These are phyloP conservation scores for Neostethus bicornis DNA, from an alignment of 2,797 vertebrate species.

Conservation along the genomic window DNA sequence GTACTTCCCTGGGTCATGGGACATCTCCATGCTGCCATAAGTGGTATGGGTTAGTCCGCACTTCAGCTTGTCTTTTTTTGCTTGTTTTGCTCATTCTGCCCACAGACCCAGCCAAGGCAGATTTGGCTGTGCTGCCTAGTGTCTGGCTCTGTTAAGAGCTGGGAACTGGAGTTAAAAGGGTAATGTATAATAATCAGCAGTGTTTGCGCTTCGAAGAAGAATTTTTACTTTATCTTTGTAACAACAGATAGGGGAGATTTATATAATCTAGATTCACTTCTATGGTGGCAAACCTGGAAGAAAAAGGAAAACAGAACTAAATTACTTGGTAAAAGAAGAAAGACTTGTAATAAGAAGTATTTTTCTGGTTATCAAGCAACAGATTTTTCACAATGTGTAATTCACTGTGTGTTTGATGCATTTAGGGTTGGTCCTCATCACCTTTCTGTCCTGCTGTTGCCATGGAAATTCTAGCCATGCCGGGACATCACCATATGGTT, in stretches of 20 bases:
- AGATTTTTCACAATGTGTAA: constrained; percentile 5
- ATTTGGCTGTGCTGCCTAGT: constrained; percentile 19
- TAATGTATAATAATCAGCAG: constrained; percentile 17
- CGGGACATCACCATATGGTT: constrained; percentile 73
- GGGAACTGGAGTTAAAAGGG: constrained; percentile 31
- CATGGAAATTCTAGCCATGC: constrained; percentile 68
- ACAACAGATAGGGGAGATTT: background rate
- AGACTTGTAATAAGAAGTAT: background rate
- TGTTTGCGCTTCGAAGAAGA: background rate
- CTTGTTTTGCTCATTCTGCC: constrained; percentile 19
- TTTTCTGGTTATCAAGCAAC: constrained; percentile 1
- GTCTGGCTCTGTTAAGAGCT: constrained; percentile 31
- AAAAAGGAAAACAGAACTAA: background rate
- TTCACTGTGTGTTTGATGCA: constrained; percentile 28
- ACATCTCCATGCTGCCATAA: constrained; percentile 21
- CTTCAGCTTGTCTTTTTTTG: constrained; percentile 21
- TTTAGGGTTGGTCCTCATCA: constrained; percentile 57
- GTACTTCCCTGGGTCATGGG: background rate
- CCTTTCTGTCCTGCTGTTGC: constrained; percentile 64
- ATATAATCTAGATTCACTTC: background rate
- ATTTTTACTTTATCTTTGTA: constrained; percentile 7
- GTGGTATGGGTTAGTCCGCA: constrained; percentile 23
- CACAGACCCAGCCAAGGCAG: constrained; percentile 28
- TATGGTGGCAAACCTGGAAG: constrained; percentile 3
- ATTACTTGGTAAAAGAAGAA: background rate